Evolutionary conservation across 2,113 vertebrate genomes (phyloP).

Genomic region (Suncus etruscus): DNA sequence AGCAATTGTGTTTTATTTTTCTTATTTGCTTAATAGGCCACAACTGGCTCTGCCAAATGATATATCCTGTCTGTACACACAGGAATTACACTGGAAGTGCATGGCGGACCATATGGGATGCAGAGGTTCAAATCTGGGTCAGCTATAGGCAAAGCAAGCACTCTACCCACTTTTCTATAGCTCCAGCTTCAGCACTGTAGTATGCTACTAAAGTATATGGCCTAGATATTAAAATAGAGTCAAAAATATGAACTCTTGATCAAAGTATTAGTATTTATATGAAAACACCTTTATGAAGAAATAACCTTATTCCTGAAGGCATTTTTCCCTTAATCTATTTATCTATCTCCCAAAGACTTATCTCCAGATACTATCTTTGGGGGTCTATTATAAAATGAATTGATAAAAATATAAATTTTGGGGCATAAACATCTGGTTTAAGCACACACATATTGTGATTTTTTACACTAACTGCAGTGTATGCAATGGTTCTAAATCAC

Average conservation of each 20-base stretch:
- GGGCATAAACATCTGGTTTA: not conserved
- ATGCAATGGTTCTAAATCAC: not conserved
- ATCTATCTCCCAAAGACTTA: not conserved
- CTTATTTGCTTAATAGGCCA: too few species aligned
- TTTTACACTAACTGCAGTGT: not conserved
- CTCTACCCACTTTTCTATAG: too few species aligned
- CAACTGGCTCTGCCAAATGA: too few species aligned
- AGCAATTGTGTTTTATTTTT: too few species aligned
- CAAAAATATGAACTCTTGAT: not conserved
- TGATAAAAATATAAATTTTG: not conserved
- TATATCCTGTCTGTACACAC: too few species aligned
- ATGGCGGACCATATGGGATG: too few species aligned
- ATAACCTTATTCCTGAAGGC: not conserved
- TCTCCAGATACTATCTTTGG: not conserved
- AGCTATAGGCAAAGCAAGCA: too few species aligned
- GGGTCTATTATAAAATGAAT: not conserved
- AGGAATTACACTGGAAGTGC: too few species aligned
- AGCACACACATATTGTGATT: not conserved
- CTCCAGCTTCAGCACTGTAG: too few species aligned
- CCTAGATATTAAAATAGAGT: not conserved
- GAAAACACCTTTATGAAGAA: not conserved
- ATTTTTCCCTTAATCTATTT: not conserved
- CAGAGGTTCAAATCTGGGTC: too few species aligned
- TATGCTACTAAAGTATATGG: not conserved
- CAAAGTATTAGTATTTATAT: not conserved